Conservation (phyloP, 92 coral and sea anemone species). For the Anthopleura xanthogrammica region DNA sequence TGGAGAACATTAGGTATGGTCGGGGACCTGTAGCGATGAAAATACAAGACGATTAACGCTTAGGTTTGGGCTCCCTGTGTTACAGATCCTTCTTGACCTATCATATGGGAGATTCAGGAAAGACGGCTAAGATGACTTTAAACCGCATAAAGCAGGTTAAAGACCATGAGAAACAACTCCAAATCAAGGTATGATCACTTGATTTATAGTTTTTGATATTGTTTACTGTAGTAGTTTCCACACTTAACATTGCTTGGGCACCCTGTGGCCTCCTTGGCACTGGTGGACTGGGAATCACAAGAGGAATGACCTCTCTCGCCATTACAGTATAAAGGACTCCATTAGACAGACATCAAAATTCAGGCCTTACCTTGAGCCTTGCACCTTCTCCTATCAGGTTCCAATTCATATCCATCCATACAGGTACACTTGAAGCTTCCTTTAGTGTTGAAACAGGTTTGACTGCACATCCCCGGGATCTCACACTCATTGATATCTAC, state of each 20-base stretch:
- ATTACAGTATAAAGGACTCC: too few relatives aligned
- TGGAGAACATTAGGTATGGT: constrained; percentile 71
- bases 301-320: not conserved
- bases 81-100: not conserved
- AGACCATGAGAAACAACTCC: too few relatives aligned
- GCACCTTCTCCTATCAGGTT: constrained; percentile 79
- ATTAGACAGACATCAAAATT: not conserved
- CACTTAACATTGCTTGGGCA: not conserved
- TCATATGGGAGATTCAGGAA: too few relatives aligned
- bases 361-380: constrained; percentile 71
- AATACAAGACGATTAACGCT: not conserved
- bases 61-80: not conserved
- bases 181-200: too few relatives aligned
- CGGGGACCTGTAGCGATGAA: constrained; percentile 51
- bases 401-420: constrained; percentile 62
- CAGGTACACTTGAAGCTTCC: constrained; percentile 96
- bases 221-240: not conserved
- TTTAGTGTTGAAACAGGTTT: constrained; percentile 68
- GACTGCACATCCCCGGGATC: constrained; percentile 93
- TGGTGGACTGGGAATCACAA: not conserved
- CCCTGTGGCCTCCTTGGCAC: not conserved
- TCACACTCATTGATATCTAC: constrained; percentile 92
- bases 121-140: too few relatives aligned
- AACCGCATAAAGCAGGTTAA: too few relatives aligned
- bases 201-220: too few relatives aligned